Base-by-base conservation (phyloP, 2,888 invertebrate species). In the Fragum sueziense region DNA sequence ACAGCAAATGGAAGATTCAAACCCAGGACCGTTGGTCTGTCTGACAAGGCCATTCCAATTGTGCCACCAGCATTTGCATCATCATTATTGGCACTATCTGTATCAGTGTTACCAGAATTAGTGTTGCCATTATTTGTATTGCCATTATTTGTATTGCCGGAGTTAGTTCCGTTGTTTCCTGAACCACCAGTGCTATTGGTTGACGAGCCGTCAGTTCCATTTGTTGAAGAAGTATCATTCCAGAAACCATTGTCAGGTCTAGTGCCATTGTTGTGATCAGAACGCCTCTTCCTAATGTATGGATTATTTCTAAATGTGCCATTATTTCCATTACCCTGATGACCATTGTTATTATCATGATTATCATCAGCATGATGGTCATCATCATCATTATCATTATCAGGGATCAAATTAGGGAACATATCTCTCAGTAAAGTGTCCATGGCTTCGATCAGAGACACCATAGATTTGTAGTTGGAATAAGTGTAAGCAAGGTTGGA, bases 291-390 rank as follows among this genome's bases (percentile, higher is more conserved):
- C 27, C 70, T 52, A n/a, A 54, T 54, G 2, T 54, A 70, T 9
- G 70, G 70, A 33, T 70, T 70, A 33, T 70, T 70, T 11, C 37
- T 65, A 4, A 41, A 41, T 41, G 41, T 65, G 2, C 41, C 25
- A 41, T 37, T 65, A 7, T 25, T 37, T 37, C 65, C 25, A 65
- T 37, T 22, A 9, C n/a, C 6, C 34, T 33, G 29, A 41, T 37
- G 17, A 25, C 25, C 37, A 9, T 37, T 3, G 11, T 57, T 3
- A 57, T 14, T 14, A 57, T 47, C 47, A 47, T 47, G 2, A 4
- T 47, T n/a, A 37, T 14, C 14, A 4, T 47, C 47, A 37, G 7
- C 14, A 37, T 37, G 37, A 47, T 47, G 47, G n/a, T 47, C 7
- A 47, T 47, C 47, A 14, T 47, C 57, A 27, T 57, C 57, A 57